Conservation (phyloP, 2,888 invertebrate species). For the Zele albiditarsus region DNA sequence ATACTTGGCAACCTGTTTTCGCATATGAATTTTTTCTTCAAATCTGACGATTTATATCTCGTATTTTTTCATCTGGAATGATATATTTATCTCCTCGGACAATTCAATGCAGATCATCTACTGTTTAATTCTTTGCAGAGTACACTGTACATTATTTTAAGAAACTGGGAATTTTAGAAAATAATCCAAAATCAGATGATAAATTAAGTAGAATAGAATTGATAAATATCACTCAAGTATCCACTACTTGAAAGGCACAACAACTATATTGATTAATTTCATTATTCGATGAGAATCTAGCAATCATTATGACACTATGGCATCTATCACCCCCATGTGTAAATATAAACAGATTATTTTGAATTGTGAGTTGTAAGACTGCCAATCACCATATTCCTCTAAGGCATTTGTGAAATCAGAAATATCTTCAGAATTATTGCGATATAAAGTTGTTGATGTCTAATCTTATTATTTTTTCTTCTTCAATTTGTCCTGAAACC, state of each 20-base stretch:
- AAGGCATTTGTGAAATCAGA: conserved; percentile 9
- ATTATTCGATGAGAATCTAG: conserved; percentile 2
- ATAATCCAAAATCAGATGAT: too few relatives aligned
- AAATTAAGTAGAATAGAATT: too few relatives aligned
- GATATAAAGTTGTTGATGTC: background rate
- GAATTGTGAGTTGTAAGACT: background rate
- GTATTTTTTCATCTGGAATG: too few relatives aligned
- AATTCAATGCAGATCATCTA: too few relatives aligned
- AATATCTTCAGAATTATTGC: background rate
- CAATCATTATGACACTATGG: conserved; percentile 24
- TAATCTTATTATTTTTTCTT: background rate
- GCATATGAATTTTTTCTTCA: too few relatives aligned
- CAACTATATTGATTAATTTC: conserved; percentile 21
- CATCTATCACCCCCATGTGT: conserved; percentile 19
- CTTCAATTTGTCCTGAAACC: conserved; percentile 9
- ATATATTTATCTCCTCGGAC: too few relatives aligned
- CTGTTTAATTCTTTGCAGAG: too few relatives aligned
- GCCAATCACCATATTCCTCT: conserved; percentile 2
- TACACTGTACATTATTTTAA: too few relatives aligned
- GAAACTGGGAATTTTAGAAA: too few relatives aligned
- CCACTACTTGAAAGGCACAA: conserved; percentile 44
- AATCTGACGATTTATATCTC: too few relatives aligned
- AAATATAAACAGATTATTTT: conserved; percentile 11
- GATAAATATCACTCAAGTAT: too few relatives aligned
- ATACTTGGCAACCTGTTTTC: too few relatives aligned